Percentiles rank a stretch among this genome's conserved stretches.
Evolutionary conservation across 2,113 vertebrate genomes (phyloP).

Genomic region (Furnarius figulus): DNA sequence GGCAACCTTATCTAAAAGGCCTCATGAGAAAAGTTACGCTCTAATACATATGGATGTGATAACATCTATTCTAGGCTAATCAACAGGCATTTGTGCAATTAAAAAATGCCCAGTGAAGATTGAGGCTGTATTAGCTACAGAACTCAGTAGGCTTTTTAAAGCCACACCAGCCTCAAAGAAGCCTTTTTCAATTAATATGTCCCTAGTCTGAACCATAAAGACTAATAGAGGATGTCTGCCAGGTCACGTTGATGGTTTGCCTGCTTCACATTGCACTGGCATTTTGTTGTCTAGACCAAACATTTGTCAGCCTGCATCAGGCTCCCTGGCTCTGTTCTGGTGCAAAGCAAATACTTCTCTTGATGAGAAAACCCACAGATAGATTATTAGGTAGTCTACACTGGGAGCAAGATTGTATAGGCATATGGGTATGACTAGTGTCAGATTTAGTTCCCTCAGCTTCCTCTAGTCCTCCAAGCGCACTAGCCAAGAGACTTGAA

Average conservation of each 20-base stretch:
- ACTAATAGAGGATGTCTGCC: background rate
- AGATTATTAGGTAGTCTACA: background rate
- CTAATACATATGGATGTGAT: background rate
- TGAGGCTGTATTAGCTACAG: background rate
- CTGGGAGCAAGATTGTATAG: background rate
- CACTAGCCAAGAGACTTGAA: background rate
- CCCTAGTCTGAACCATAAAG: background rate
- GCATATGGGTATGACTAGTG: background rate
- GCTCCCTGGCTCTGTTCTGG: background rate
- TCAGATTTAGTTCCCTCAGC: background rate
- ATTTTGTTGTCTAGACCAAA: background rate
- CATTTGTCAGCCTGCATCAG: background rate
- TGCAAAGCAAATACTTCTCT: background rate
- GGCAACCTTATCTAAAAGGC: background rate
- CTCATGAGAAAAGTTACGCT: background rate
- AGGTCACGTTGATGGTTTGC: background rate
- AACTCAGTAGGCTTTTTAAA: background rate
- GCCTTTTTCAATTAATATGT: background rate
- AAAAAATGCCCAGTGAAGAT: background rate
- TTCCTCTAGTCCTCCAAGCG: background rate
- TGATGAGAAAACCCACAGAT: background rate
- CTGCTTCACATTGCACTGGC: background rate
- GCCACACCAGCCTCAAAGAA: background rate
- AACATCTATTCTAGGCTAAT: background rate
- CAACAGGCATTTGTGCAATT: background rate